phyloP scores from a whole-genome alignment of 35 echinoderm and acorn worm species.

The Chiridota heheva region DNA sequence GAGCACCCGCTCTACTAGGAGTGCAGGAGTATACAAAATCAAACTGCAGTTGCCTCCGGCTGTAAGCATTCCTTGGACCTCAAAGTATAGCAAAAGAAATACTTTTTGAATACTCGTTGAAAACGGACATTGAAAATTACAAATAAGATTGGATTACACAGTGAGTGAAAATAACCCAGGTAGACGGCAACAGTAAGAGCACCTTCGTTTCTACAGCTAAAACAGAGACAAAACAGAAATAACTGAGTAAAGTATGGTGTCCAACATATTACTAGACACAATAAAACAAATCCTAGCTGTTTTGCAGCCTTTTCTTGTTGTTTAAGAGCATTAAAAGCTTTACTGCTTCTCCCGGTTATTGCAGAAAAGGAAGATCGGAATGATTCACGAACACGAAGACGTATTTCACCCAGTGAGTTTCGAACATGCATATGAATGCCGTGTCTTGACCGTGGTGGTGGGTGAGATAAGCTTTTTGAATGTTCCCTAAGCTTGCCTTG shows the following conservation, averaged over 20 bases:
- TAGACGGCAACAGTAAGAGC: conserved; percentile 73
- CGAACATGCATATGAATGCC: conserved; percentile 23
- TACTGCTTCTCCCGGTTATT: conserved; percentile 70
- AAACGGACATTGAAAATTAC: conserved; percentile 84
- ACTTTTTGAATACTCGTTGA: conserved; percentile 70
- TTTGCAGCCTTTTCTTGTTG: conserved; percentile 96
- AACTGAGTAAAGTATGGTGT: conserved; percentile 93
- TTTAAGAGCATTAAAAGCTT: conserved; percentile 64
- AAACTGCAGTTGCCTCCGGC: conserved; percentile 19
- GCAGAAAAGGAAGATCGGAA: conserved; percentile 82
- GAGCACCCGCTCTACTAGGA: background rate
- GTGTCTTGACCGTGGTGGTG: background rate
- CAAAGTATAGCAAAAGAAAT: conserved; percentile 34
- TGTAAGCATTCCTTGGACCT: conserved; percentile 15
- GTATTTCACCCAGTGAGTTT: conserved; percentile 56
- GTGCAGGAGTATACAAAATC: conserved; percentile 26
- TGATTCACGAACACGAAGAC: conserved; percentile 60
- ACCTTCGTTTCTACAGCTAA: conserved; percentile 42
- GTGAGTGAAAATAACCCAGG: conserved; percentile 86
- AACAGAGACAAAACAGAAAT: conserved; percentile 72
- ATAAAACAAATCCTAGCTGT: conserved; percentile 78
- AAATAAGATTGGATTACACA: conserved; percentile 89
- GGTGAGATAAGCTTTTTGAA: conserved; percentile 13
- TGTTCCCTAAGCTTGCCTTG: background rate
- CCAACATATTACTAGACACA: conserved; percentile 90